phyloP scores from a whole-genome alignment of 2,888 invertebrate species.

The Chydorus sphaericus region DNA sequence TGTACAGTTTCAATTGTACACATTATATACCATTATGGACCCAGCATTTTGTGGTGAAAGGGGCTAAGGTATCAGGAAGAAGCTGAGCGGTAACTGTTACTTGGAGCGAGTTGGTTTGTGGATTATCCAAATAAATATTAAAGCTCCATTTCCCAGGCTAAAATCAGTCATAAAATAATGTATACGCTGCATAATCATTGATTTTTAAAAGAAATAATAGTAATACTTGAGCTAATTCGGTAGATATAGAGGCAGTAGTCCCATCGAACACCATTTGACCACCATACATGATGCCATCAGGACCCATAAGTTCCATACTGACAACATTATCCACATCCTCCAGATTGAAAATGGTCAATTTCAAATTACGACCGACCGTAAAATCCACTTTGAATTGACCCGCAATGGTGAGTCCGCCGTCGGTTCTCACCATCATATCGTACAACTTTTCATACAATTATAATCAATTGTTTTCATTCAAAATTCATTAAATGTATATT shows the following conservation, averaged over 20 bases:
- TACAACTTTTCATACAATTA: not conserved
- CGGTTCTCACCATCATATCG: not conserved
- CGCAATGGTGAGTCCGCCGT: not conserved
- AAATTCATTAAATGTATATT: not conserved
- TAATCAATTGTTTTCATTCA: not conserved
- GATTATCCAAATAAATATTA: not conserved
- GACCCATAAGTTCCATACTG: not conserved
- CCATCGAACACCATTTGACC: not conserved
- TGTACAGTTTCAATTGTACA: not conserved
- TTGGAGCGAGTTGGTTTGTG: not conserved
- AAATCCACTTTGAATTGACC: slow-evolving; percentile 3
- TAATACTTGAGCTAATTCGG: not conserved
- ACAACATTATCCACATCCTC: not conserved
- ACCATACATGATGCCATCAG: not conserved
- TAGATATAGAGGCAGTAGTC: not conserved
- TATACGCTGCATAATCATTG: not conserved
- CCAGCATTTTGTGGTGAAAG: slow-evolving; percentile 4
- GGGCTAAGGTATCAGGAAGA: not conserved
- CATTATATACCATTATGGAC: not conserved
- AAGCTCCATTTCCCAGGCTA: not conserved
- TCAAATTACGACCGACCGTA: slow-evolving; percentile 1
- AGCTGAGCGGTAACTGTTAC: slow-evolving; percentile 1
- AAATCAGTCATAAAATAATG: not conserved
- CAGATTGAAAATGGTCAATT: not conserved
- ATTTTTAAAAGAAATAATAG: not conserved